Evolutionary conservation across 2,113 vertebrate genomes (phyloP), one percentile per base, ranked within the genome.

Genomic region (Rhizomys pruinosus): DNA sequence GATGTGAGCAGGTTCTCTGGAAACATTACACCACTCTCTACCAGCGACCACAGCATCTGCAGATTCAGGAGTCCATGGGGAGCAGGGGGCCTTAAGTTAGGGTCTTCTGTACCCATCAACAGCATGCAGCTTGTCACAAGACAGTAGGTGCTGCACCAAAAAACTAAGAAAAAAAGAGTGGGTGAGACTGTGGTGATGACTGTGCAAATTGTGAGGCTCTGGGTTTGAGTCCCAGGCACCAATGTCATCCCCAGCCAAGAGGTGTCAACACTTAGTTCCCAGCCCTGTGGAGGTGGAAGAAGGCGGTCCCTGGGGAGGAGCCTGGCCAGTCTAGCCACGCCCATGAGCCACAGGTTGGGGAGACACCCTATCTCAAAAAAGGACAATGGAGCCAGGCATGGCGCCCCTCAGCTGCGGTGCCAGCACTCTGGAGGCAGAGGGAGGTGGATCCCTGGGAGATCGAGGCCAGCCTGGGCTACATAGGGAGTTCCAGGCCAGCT

Each of bases 21-120:
- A 44, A 69, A 77, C 3, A 8, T 12, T 10, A 5, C 44, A 4
- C 1, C 25, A 16, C 3, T 29, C 12, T 19, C 12, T 32, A 22
- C 0, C 5, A 25, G 13, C 39, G 1, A 59, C 32, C 9, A 9
- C 6, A 69, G 22, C 4, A 9, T 15, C 27, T 3, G 15, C 5
- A 29, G 59, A n/a, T 19, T 5, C 19, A 23, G 71, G 32, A 47
- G n/a, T 37, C 72, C 32, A 27, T 17, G 39, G 2, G 42, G 42
- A 11, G 47, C 47, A 7, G n/a, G n/a, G n/a, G 73, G 29, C 73
- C 73, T 6, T 22, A 61, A 64, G 12, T 37, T 13, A 10, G 42
- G n/a, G 29, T 47, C 86, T 37, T 9, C 7, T 47, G 59, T 16
- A 61, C 85, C 12, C 2, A 63, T 20, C 6, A 17, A 44, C 3